A percentile compares a stretch with the other conserved stretches of the same genome.
Evolutionary conservation across 35 echinoderm and acorn worm genomes (phyloP).

Genomic region (Stichopus chloronotus): DNA sequence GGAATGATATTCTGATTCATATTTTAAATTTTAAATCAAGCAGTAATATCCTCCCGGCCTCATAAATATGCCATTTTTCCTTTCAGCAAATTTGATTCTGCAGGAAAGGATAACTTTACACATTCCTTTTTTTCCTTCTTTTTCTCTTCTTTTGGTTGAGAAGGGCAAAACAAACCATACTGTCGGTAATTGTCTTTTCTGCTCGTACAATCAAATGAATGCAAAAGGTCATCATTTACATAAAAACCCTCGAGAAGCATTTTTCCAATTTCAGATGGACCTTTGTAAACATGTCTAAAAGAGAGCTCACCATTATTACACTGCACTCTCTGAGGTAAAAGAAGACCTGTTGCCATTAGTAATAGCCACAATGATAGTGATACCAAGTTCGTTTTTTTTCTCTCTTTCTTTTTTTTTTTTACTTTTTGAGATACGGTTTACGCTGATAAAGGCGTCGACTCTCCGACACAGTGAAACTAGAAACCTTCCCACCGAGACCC

Average conservation of each 20-base stretch:
- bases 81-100: not conserved
- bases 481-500: not conserved
- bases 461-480: not conserved
- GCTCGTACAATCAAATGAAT: not conserved
- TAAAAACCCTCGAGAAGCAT: not conserved
- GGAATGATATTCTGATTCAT: too few species aligned
- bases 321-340: slow-evolving; percentile 1
- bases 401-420: not conserved
- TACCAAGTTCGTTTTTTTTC: not conserved
- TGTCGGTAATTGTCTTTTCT: not conserved
- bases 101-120: not conserved
- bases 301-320: not conserved
- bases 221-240: slow-evolving; percentile 18
- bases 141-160: too few species aligned
- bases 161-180: too few species aligned
- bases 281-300: not conserved
- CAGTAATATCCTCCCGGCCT: too few species aligned
- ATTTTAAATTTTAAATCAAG: too few species aligned
- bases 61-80: not conserved
- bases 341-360: slow-evolving; percentile 20
- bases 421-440: not conserved
- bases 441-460: not conserved
- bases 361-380: not conserved
- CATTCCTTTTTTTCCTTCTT: too few species aligned
- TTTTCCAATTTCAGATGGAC: not conserved